A percentile compares a stretch with the other conserved stretches of the same genome.
These are phyloP conservation scores for Eupithecia dodoneata DNA, from an alignment of 2,888 invertebrate genomes.

Conservation along the genomic window DNA sequence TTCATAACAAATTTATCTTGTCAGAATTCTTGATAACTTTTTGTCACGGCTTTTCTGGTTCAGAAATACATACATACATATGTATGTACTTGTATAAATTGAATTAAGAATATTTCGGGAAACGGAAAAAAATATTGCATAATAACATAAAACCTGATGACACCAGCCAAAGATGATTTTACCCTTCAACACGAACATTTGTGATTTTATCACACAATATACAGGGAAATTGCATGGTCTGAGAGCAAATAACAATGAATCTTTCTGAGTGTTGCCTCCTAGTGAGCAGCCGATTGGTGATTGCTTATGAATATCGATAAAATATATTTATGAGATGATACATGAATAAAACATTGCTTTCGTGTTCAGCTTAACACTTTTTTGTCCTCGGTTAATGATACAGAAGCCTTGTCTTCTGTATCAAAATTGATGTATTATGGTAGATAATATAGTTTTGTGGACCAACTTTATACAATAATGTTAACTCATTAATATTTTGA, in stretches of 20 bases:
- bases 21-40: background rate
- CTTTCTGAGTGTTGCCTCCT: constrained; percentile 33
- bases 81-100: background rate
- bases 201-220: constrained; percentile 15
- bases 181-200: background rate
- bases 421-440: background rate
- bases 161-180: constrained; percentile 9
- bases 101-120: background rate
- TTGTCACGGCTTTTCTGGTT: background rate
- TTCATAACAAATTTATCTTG: too few relatives aligned
- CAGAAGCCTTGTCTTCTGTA: background rate
- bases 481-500: background rate
- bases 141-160: constrained; percentile 2
- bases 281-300: constrained; percentile 44
- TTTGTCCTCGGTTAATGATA: constrained; percentile 21
- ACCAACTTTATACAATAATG: background rate
- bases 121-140: background rate
- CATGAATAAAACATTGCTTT: constrained; percentile 54
- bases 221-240: constrained; percentile 16
- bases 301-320: constrained; percentile 50
- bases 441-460: background rate
- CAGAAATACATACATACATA: background rate
- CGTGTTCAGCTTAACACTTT: constrained; percentile 41
- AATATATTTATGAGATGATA: constrained; percentile 43
- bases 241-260: constrained; percentile 28